Evolutionary conservation across 2,888 invertebrate genomes (phyloP), one percentile per base, ranked within the genome.

Genomic region (Vanessa cardui): DNA sequence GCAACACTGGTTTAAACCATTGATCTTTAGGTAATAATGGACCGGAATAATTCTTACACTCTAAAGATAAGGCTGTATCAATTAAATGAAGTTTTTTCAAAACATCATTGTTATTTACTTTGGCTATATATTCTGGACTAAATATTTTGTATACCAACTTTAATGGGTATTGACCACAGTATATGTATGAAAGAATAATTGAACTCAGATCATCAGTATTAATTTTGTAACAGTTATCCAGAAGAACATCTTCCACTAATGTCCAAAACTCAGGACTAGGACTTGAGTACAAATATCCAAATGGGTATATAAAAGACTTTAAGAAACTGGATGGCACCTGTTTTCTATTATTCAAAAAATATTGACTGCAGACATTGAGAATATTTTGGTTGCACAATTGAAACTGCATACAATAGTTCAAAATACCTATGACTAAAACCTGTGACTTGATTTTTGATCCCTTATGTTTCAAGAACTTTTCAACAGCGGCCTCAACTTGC

Each of bases 51-150:
- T 89, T 83, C n/a, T 85, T 77, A 78, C 94, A 94, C 78, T 96
- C 96, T 56, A 96, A 80, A 15, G 94, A 93, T 85, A 96, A 89
- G 6, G 95, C 93, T 44, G 94, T 93, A 74, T 96, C 96, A 66
- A 96, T 90, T 47, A 95, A 81, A 79, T 94, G 92, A 50, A 96
- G 84, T 77, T 94, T 94, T 66, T 93, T 90, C 64, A 93, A 76
- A 8, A 83, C 78, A 21, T 84, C 86, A 15, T 87, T 80, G 74
- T 92, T 86, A 70, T 81, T 92, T 46, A 95, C 81, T 77, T 93
- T 92, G n/a, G 93, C 88, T 68, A 95, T 81, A 78, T 95, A 95
- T 72, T 94, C 93, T 15, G 94, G 88, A 72, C 93, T 94, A 74
- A 95, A 94, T 64, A 96, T 85, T 77, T 90, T 93, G 33, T 92